Percentiles rank a stretch among this genome's conserved stretches.
These are phyloP conservation scores for Falco concolor DNA, from an alignment of 2,797 vertebrate species.

Conservation along the genomic window DNA sequence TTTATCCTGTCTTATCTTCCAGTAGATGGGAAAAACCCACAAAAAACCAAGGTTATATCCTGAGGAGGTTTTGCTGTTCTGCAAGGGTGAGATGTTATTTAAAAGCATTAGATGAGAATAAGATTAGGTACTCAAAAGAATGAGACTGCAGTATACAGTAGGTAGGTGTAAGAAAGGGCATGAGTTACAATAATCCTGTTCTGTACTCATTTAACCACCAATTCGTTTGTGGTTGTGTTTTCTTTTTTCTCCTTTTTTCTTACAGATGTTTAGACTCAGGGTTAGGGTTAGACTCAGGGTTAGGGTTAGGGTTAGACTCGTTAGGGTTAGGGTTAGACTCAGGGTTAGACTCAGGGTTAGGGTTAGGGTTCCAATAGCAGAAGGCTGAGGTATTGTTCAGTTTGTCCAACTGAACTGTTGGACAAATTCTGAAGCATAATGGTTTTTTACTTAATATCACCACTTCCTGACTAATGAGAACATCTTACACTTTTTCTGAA, in stretches of 20 bases:
- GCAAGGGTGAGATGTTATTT: not conserved
- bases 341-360: too few relatives aligned
- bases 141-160: fast-evolving
- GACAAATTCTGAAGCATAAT: not conserved
- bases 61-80: not conserved
- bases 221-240: too few relatives aligned
- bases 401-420: not conserved
- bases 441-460: not conserved
- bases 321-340: too few relatives aligned
- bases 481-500: not conserved
- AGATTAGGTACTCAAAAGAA: not conserved
- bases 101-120: not conserved
- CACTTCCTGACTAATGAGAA: not conserved
- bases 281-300: too few relatives aligned
- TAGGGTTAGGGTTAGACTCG: too few relatives aligned
- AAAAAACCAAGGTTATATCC: not conserved
- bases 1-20: not conserved
- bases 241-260: not conserved
- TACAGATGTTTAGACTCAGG: not conserved
- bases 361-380: not conserved
- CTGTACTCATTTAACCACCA: fast-evolving
- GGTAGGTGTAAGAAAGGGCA: not conserved
- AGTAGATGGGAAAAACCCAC: not conserved
- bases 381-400: not conserved
- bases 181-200: not conserved